Evolutionary conservation across 1,140 invertebrate genomes (phyloP).

Genomic region (Neodiprion pinetum): DNA sequence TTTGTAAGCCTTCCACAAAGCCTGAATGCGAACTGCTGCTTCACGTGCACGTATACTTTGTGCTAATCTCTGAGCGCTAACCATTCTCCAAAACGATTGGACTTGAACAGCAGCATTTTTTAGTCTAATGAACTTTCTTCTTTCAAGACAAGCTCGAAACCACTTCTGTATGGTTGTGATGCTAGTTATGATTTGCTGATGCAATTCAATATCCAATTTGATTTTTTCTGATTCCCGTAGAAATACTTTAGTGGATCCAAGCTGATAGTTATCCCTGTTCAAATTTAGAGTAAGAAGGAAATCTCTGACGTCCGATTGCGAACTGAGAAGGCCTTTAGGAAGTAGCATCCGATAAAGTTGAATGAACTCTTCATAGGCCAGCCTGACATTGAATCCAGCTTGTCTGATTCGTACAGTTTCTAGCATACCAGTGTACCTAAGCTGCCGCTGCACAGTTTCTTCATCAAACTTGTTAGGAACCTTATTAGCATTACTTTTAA

Average conservation of each 20-base stretch:
- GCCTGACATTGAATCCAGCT: slow-evolving; percentile 92
- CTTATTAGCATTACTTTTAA: slow-evolving; percentile 94
- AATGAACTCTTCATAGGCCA: slow-evolving; percentile 94
- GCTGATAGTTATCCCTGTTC: slow-evolving; percentile 89
- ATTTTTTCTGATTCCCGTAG: slow-evolving; percentile 94
- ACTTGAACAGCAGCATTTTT: slow-evolving; percentile 77
- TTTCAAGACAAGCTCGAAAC: slow-evolving; percentile 84
- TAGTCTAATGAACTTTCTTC: slow-evolving; percentile 78
- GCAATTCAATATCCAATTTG: slow-evolving; percentile 87
- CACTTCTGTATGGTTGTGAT: slow-evolving; percentile 93
- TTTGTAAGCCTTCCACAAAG: slow-evolving; percentile 74
- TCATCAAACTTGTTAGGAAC: slow-evolving; percentile 92
- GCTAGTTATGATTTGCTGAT: slow-evolving; percentile 92
- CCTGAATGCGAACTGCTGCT: slow-evolving; percentile 80
- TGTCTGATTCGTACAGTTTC: slow-evolving; percentile 95
- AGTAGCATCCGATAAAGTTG: slow-evolving; percentile 90
- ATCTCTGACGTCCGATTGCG: slow-evolving; percentile 79
- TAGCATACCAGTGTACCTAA: slow-evolving; percentile 93
- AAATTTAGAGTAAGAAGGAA: slow-evolving; percentile 83
- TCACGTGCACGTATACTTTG: slow-evolving; percentile 52
- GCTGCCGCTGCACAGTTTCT: slow-evolving; percentile 89
- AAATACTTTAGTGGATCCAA: slow-evolving; percentile 90
- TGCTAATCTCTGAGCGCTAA: slow-evolving; percentile 61
- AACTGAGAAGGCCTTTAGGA: slow-evolving; percentile 84
- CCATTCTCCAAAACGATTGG: slow-evolving; percentile 78